A percentile compares a stretch with the other conserved stretches of the same genome.
These are phyloP conservation scores for Malacoctenus gilli DNA, from an alignment of 2,797 vertebrate species.

Conservation along the genomic window DNA sequence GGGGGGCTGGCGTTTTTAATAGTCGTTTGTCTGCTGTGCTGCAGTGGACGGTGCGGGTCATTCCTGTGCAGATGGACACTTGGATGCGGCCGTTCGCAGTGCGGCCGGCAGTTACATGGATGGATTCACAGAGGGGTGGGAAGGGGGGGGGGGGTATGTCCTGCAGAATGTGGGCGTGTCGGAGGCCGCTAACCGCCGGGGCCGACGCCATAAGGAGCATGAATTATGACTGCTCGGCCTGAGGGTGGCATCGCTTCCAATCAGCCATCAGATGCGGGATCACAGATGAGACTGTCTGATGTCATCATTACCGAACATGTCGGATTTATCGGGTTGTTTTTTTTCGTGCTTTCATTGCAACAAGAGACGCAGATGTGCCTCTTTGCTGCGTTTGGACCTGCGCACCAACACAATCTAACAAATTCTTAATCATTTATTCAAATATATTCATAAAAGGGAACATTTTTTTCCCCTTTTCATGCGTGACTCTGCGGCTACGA, in stretches of 20 bases:
- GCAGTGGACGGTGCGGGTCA: constrained; percentile 14
- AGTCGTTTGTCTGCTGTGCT: constrained; percentile 7
- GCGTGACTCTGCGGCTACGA: not conserved
- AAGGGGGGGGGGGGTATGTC: constrained; percentile 36
- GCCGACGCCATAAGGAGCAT: constrained; percentile 14
- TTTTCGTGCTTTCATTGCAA: not conserved
- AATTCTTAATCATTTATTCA: no score
- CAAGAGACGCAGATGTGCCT: no score
- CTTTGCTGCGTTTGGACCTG: no score
- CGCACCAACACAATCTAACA: no score
- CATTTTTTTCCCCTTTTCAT: no score
- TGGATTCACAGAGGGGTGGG: constrained; percentile 41
- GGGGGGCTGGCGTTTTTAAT: constrained; percentile 14
- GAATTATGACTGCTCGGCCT: constrained; percentile 32
- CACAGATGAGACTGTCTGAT: constrained; percentile 39
- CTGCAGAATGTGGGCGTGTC: constrained; percentile 20
- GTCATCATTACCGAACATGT: constrained; percentile 21
- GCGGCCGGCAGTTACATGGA: constrained; percentile 40
- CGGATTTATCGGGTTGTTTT: constrained; percentile 7
- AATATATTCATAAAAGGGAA: no score
- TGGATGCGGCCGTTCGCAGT: constrained; percentile 24
- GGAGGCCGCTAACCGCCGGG: constrained; percentile 18
- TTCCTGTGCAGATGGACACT: constrained; percentile 49
- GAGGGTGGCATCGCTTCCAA: constrained; percentile 21
- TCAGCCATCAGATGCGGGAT: constrained; percentile 25